These are phyloP conservation scores for Odontophorus gujanensis DNA, from an alignment of 2,113 vertebrate genomes.

Conservation along the genomic window DNA sequence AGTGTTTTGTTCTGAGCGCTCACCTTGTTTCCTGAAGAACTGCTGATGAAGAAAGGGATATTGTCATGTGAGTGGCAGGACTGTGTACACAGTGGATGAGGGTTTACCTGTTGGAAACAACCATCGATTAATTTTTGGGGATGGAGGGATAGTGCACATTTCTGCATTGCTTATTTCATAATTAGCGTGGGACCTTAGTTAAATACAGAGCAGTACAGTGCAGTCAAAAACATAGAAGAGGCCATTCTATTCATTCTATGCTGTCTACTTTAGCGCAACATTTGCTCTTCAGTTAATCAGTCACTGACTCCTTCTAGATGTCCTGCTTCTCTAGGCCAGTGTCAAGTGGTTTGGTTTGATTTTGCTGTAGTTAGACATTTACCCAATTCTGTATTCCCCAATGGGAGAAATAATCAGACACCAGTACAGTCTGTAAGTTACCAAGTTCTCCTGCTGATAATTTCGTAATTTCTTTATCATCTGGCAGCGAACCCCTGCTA, in stretches of 20 bases:
- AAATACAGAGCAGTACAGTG: neutral
- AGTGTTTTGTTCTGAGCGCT: neutral
- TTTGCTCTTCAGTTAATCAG: neutral
- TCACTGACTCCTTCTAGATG: neutral
- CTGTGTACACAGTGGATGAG: neutral
- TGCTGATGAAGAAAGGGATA: neutral
- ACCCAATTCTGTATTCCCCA: neutral
- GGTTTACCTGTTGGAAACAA: neutral
- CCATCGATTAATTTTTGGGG: neutral
- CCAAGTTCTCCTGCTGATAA: neutral
- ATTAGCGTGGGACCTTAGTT: neutral
- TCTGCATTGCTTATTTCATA: neutral
- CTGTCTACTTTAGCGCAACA: neutral
- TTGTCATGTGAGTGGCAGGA: neutral
- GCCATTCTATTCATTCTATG: neutral
- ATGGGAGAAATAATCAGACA: neutral
- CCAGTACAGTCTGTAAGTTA: neutral
- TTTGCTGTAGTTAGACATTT: constrained; percentile 13
- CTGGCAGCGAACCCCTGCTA: neutral
- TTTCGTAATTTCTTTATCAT: constrained; percentile 10
- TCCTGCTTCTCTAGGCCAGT: neutral
- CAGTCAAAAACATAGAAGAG: neutral
- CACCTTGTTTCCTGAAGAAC: neutral
- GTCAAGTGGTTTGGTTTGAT: neutral
- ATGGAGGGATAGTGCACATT: neutral